A percentile compares a stretch with the other conserved stretches of the same genome.
phyloP scores from a whole-genome alignment of 2,113 vertebrate genomes.

The Oryzias javanicus region DNA sequence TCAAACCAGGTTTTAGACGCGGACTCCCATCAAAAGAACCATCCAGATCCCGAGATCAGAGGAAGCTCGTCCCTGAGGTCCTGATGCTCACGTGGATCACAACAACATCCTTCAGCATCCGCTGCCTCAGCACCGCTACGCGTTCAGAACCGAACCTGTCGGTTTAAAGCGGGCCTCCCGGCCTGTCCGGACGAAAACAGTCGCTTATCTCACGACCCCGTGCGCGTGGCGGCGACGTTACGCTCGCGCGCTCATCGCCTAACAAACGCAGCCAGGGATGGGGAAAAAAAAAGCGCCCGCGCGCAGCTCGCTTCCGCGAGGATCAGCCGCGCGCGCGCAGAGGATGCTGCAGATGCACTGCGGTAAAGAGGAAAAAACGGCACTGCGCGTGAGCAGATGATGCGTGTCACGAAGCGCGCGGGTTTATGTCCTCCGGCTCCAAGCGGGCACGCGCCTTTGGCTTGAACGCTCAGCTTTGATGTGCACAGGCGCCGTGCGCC shows the following conservation, averaged over 20 bases:
- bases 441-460: neutral
- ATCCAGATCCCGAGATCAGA: slow-evolving; percentile 56
- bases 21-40: too few relatives aligned
- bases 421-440: neutral
- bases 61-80: slow-evolving; percentile 43
- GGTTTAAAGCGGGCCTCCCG: too few relatives aligned
- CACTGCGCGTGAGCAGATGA: slow-evolving; percentile 19
- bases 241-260: slow-evolving; percentile 37
- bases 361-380: slow-evolving; percentile 72
- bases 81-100: neutral
- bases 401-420: neutral
- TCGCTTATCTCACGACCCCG: slow-evolving; percentile 44
- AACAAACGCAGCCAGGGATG: neutral
- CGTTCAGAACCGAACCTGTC: too few relatives aligned
- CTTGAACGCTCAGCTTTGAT: neutral
- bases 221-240: slow-evolving; percentile 30
- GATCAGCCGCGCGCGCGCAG: too few relatives aligned
- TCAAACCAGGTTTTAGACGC: slow-evolving; percentile 10
- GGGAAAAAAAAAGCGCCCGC: too few relatives aligned
- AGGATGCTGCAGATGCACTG: slow-evolving; percentile 70
- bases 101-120: too few relatives aligned
- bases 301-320: too few relatives aligned
- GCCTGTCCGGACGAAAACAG: too few relatives aligned
- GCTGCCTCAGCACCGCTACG: too few relatives aligned
- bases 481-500: too few relatives aligned